These are phyloP conservation scores for Belgica antarctica DNA, from an alignment of 2,888 invertebrate genomes.

Conservation along the genomic window DNA sequence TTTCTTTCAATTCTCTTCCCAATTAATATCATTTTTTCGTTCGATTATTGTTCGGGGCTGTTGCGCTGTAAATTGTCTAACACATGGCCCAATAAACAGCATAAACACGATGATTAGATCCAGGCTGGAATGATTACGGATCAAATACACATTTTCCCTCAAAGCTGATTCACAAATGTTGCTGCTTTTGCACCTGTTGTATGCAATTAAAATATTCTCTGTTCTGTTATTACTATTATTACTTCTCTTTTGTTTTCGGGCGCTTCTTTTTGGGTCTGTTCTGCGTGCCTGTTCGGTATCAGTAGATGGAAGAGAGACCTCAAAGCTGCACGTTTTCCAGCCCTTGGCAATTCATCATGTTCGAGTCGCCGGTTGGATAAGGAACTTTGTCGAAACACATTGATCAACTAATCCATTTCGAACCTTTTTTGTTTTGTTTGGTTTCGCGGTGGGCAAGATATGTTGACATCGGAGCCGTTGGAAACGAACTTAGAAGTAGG, in stretches of 20 bases:
- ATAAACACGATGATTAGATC: slow-evolving; percentile 40
- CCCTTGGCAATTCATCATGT: neutral
- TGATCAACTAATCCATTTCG: slow-evolving; percentile 7
- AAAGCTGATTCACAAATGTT: slow-evolving; percentile 41
- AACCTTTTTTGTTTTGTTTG: neutral
- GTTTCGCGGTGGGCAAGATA: neutral
- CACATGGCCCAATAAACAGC: slow-evolving; percentile 35
- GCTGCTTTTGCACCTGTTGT: slow-evolving; percentile 40
- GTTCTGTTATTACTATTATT: slow-evolving; percentile 33
- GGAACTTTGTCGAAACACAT: slow-evolving; percentile 24
- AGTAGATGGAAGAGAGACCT: too few relatives aligned
- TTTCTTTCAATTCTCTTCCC: neutral
- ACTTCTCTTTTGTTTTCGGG: slow-evolving; percentile 21
- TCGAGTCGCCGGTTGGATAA: neutral
- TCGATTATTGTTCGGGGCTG: slow-evolving; percentile 1
- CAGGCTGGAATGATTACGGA: slow-evolving; percentile 34
- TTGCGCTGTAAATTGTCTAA: slow-evolving; percentile 21
- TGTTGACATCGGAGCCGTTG: too few relatives aligned
- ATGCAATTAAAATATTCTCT: slow-evolving; percentile 40
- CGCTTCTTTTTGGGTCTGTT: neutral
- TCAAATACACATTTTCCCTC: slow-evolving; percentile 22
- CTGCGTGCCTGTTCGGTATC: neutral
- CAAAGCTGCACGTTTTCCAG: neutral
- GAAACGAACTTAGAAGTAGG: too few relatives aligned
- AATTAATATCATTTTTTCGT: neutral